Percentiles rank a stretch among this genome's conserved stretches.
Evolutionary conservation across 2,797 vertebrate genomes (phyloP).

Genomic region (Intellagama lesueurii): DNA sequence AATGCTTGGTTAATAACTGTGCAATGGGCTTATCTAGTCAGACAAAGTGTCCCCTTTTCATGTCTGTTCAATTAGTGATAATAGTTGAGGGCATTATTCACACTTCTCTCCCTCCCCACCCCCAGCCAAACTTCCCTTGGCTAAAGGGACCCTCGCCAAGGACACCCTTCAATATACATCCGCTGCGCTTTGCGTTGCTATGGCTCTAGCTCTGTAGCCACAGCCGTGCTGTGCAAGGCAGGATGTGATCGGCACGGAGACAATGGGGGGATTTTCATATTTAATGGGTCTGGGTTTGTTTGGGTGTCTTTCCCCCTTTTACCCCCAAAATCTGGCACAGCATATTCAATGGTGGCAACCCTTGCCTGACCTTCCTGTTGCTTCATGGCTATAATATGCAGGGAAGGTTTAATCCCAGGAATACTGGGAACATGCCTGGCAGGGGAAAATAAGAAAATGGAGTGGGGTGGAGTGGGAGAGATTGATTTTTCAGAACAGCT

Average conservation of each 20-base stretch:
- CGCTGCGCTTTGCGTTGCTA: constrained; percentile 64
- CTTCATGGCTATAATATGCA: constrained; percentile 47
- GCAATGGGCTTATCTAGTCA: constrained; percentile 67
- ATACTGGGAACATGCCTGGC: not conserved
- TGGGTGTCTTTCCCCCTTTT: constrained; percentile 3
- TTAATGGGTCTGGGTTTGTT: constrained; percentile 60
- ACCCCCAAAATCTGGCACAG: constrained; percentile 48
- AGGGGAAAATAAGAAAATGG: not conserved
- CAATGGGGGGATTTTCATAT: constrained; percentile 76
- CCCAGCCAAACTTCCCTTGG: constrained; percentile 63
- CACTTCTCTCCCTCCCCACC: constrained; percentile 45
- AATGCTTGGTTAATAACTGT: constrained; percentile 67
- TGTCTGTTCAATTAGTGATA: constrained; percentile 77
- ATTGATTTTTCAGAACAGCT: not conserved
- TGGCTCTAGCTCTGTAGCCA: constrained; percentile 54
- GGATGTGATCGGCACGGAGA: constrained; percentile 64
- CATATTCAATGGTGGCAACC: constrained; percentile 60
- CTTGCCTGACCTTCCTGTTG: constrained; percentile 61
- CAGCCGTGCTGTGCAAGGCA: constrained; percentile 61
- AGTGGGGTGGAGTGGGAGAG: not conserved
- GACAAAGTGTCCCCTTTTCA: constrained; percentile 69
- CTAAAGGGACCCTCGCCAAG: constrained; percentile 65
- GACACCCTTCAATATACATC: constrained; percentile 57
- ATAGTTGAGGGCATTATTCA: constrained; percentile 77
- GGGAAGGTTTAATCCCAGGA: constrained; percentile 30